Percentiles rank a stretch among this genome's conserved stretches.
These are phyloP conservation scores for Lithobius niger DNA, from an alignment of 1,140 invertebrate species.

Conservation along the genomic window DNA sequence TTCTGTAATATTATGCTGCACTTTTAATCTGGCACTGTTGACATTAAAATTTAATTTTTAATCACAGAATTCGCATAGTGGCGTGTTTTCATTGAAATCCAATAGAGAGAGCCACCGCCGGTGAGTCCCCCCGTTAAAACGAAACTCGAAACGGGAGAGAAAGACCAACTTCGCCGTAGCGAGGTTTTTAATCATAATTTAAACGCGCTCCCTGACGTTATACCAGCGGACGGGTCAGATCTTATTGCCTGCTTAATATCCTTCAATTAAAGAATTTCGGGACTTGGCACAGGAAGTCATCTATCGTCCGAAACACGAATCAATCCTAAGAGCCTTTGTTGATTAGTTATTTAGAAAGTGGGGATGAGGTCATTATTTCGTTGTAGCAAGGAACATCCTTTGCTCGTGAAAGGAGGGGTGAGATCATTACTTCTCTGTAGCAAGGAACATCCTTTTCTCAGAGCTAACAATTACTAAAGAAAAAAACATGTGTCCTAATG, in stretches of 20 bases:
- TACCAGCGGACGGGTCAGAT: background rate
- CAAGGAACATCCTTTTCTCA: too few species aligned
- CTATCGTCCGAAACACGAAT: too few species aligned
- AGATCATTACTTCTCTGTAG: too few species aligned
- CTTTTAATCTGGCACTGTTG: slow-evolving; percentile 5
- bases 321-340: too few species aligned
- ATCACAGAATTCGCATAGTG: slow-evolving; percentile 1
- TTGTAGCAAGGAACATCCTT: too few species aligned
- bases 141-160: background rate
- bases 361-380: too few species aligned
- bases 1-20: slow-evolving; percentile 4
- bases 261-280: slow-evolving; percentile 1
- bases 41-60: slow-evolving; percentile 9
- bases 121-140: background rate
- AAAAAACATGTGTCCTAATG: too few species aligned
- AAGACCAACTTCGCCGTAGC: background rate
- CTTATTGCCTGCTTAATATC: background rate
- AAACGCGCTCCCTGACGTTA: background rate
- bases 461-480: too few species aligned
- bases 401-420: too few species aligned
- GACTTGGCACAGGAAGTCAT: background rate
- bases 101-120: background rate
- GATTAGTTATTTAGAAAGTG: too few species aligned
- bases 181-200: slow-evolving; percentile 5
- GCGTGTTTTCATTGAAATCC: background rate